These are phyloP conservation scores for Callospermophilus lateralis DNA, from an alignment of 2,113 vertebrate genomes.

Conservation along the genomic window DNA sequence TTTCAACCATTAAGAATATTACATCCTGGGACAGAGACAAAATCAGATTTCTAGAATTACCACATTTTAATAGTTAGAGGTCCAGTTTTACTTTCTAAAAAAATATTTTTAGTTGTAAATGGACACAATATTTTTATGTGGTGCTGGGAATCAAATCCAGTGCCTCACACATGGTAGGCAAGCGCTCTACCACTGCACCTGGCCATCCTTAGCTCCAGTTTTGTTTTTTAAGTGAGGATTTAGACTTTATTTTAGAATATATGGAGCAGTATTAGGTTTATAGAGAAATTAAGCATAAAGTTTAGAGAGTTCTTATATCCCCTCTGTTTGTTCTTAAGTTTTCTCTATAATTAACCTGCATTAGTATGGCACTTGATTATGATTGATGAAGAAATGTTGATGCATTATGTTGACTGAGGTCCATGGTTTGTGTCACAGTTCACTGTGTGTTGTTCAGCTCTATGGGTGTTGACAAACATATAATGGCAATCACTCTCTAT, in stretches of 20 bases:
- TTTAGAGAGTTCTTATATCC: not conserved
- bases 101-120: too few species aligned
- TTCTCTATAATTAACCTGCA: not conserved
- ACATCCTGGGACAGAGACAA: not conserved
- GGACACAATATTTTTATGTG: too few species aligned
- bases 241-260: not conserved
- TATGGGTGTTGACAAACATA: not conserved
- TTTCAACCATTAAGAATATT: not conserved
- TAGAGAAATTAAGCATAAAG: not conserved
- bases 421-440: not conserved
- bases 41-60: not conserved
- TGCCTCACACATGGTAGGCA: too few species aligned
- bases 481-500: not conserved
- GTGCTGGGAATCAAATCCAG: too few species aligned
- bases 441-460: too few species aligned
- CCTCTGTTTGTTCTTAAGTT: not conserved
- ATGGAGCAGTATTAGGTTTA: not conserved
- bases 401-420: not conserved
- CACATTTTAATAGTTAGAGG: not conserved
- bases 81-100: not conserved
- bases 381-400: not conserved
- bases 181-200: too few species aligned
- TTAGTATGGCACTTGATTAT: not conserved
- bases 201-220: too few species aligned
- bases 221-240: not conserved